Evolutionary conservation across 30 jellyfish, hydroid and myxozoan species (phyloP), one percentile per base, ranked within the genome.

Genomic region (Turritopsis dohrnii): DNA sequence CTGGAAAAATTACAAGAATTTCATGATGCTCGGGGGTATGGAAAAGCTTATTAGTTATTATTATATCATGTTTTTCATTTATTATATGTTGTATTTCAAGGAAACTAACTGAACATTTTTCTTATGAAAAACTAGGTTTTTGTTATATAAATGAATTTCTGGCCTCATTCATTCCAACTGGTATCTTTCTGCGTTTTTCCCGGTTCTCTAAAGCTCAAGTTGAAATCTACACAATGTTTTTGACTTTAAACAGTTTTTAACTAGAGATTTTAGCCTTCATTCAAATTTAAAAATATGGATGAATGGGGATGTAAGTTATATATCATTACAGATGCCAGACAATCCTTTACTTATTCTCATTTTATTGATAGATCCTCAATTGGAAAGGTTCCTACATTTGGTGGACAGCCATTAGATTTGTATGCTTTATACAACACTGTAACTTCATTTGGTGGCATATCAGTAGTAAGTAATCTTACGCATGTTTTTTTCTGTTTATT

Each of bases 401-500:
- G 98, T 41, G 98, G 98, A 1, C 95, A 87, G 30, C 90, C 84
- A 19, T 53, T 92, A 23, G 98, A 92, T 82, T 69, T 92, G 27
- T 85, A 81, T 74, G 84, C 92, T 28, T 75, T 92, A 73, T 92
- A 92, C 87, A 92, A 92, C 66, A 92, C 96, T 21, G 98, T 92
- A 8, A 87, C 96, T 28, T 92, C 98, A 21, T 90, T 87, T 75
- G 98, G 98, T n/a, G 98, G 98, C 21, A 85, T 90, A 79, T 53
- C 88, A 24, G 85, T 85, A 89, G 97, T 90, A 73, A 31, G 79
- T 26, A 66, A 23, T 74, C 23, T 17, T 21, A 26, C 0, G 18
- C 9, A 16, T 74, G 26, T n/a, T 23, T 74, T 9, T 23, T 29
- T 74, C 83, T 74, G 53, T 4, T 19, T 19, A 8, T 0, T 9